A percentile compares a stretch with the other conserved stretches of the same genome.
Evolutionary conservation across 37 sponge, comb jelly and placozoan genomes (phyloP).

Genomic region (Ianthella basta): DNA sequence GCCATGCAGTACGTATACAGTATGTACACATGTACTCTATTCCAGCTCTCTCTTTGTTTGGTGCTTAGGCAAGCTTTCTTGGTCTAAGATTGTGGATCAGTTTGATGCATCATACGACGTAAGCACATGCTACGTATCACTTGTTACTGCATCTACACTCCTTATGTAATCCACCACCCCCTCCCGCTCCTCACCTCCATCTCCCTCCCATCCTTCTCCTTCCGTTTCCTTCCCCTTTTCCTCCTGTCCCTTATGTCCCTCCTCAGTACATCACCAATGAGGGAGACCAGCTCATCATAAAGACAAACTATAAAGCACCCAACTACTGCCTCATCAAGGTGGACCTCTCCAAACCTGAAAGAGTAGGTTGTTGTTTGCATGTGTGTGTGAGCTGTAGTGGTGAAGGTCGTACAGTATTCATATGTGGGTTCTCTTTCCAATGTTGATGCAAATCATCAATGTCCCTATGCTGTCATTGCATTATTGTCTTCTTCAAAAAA

Average conservation of each 20-base stretch:
- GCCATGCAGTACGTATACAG: no score
- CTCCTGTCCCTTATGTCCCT: background rate
- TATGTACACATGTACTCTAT: no score
- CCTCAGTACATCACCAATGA: conserved; percentile 82
- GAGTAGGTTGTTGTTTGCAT: conserved; percentile 51
- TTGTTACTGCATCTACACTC: no score
- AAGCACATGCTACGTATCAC: conserved; percentile 21
- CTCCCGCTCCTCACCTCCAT: background rate
- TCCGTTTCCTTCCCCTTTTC: background rate
- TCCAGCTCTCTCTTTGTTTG: no score
- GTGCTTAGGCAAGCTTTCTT: conserved; percentile 52
- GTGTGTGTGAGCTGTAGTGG: no score
- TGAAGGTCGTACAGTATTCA: no score
- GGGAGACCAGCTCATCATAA: conserved; percentile 68
- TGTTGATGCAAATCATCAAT: no score
- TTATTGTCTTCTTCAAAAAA: no score
- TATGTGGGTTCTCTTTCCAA: no score
- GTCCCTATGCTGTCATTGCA: no score
- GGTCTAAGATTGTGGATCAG: conserved; percentile 78
- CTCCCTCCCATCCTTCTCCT: background rate
- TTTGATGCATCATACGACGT: conserved; percentile 94
- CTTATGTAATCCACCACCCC: background rate
- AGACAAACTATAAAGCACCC: conserved; percentile 82
- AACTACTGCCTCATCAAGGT: conserved; percentile 78
- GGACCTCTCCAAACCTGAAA: conserved; percentile 73